These are phyloP conservation scores for Cettia cetti DNA, from an alignment of 2,113 vertebrate genomes.

Conservation along the genomic window DNA sequence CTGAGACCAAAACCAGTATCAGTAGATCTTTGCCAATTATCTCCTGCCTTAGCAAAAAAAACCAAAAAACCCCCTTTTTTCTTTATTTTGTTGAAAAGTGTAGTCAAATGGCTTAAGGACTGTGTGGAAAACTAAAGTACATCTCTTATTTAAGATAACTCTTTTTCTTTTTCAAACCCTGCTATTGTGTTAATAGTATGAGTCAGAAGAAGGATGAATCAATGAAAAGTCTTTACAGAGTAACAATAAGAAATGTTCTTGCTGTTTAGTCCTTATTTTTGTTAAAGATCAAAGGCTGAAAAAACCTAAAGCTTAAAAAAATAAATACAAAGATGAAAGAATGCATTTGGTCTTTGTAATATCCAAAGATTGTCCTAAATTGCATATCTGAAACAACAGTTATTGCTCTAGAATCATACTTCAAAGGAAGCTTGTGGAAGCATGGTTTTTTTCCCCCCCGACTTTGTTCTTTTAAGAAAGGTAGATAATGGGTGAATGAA, in stretches of 20 bases:
- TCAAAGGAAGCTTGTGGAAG: neutral
- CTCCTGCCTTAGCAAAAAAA: neutral
- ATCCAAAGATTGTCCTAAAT: neutral
- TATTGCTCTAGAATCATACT: neutral
- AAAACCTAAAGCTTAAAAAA: neutral
- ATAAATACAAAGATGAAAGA: neutral
- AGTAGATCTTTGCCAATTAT: neutral
- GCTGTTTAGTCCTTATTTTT: neutral
- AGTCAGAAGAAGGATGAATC: slow-evolving; percentile 13
- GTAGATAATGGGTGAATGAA: neutral
- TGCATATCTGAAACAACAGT: neutral
- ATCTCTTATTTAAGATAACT: neutral
- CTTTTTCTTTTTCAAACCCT: neutral
- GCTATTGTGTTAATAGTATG: neutral
- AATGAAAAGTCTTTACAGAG: neutral
- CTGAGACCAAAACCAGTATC: neutral
- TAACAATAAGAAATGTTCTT: neutral
- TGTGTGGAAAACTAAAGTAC: neutral
- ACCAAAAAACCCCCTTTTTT: too few relatives aligned
- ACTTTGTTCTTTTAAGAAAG: neutral
- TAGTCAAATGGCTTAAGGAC: neutral
- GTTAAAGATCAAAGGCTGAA: slow-evolving; percentile 7
- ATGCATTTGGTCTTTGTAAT: neutral
- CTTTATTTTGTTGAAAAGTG: neutral
- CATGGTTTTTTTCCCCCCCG: neutral